Evolutionary conservation across 2,113 vertebrate species (phyloP), one percentile per base, ranked within the genome.

Genomic region (Trematomus loennbergii): DNA sequence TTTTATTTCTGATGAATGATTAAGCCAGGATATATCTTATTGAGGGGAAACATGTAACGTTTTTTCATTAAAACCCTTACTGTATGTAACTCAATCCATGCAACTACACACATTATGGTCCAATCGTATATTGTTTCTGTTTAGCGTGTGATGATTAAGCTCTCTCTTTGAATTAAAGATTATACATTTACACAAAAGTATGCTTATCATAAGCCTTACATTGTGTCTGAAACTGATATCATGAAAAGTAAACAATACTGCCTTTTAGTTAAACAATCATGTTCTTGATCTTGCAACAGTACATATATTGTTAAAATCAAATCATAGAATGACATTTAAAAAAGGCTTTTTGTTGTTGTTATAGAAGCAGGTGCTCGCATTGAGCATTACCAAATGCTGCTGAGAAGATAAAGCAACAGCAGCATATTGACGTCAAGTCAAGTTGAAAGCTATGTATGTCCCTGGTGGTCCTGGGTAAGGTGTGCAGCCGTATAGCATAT

Each of bases 401-500:
- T 16, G 53, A 74, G 20, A 71, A 63, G 78, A 78, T 59, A 71
- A 58, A 78, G 43, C 71, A 55, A 71, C 55, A 53, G 63, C 7
- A 33, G 22, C 25, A 46, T 12, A 61, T 43, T 55, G 45, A 52
- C 82, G 67, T 72, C 58, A 75, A 69, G 36, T 76, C 20, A 68
- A 50, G 66, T 82, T 73, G 40, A 80, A 86, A 85, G 20, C 36
- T 22, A 6, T 48, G 61, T 16, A 74, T 81, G 75, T 78, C 74
- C 84, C 59, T 61, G 57, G 85, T 82, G 84, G 84, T 80, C 79
- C 78, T 55, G 45, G 84, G 52, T 36, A 53, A 90, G 70, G 77
- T 81, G 72, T 64, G 50, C 61, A 50, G 70, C 50, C 77, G 49
- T 86, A 79, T 67, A 77, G 72, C 71, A 59, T 82, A 83, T 90